Evolutionary conservation across 2,113 vertebrate genomes (phyloP), one percentile per base, ranked within the genome.

Genomic region (Nothoprocta perdicaria): DNA sequence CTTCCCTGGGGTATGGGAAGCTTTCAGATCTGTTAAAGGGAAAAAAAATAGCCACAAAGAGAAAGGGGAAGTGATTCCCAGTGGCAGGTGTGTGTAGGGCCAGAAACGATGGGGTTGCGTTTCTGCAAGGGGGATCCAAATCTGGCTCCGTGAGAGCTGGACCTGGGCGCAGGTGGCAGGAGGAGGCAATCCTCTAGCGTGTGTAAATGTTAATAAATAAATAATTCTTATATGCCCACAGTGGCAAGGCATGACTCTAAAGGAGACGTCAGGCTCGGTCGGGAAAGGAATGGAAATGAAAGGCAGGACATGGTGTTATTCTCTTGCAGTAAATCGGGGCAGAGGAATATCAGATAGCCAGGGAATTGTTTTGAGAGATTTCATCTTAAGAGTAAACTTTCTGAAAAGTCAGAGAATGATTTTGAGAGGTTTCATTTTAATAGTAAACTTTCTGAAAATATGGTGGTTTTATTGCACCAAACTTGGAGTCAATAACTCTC

Each of bases 221-320:
- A 43, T 9, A 48, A 48, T 14, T 24, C 24, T 50, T 69, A 23
- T 35, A 1, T 52, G 57, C 24, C 14, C 52, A 45, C 35, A 41
- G 23, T 41, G 27, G 21, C 75, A 63, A 10, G 23, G 14, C 61
- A 18, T 10, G 57, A 4, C 29, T 66, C 19, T 23, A 82, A 10
- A 3, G 76, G 82, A 74, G 53, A 45, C 41, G 69, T 40, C n/a
- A 77, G 61, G 10, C 14, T 69, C 31, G 14, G 16, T 17, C 7
- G 18, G 46, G 46, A 71, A 38, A 26, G 48, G 24, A 71, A 18
- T 38, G 48, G 68, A 38, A 35, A 24, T 33, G 31, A 69, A 38
- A 63, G 27, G 7, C 9, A 29, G 58, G 26, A 11, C 23, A 76
- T 0, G 0, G 9, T 79, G 48, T 29, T n/a, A 26, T 77, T 82